These are phyloP conservation scores for Bufo gargarizans DNA, from an alignment of 2,113 vertebrate species.

Conservation along the genomic window DNA sequence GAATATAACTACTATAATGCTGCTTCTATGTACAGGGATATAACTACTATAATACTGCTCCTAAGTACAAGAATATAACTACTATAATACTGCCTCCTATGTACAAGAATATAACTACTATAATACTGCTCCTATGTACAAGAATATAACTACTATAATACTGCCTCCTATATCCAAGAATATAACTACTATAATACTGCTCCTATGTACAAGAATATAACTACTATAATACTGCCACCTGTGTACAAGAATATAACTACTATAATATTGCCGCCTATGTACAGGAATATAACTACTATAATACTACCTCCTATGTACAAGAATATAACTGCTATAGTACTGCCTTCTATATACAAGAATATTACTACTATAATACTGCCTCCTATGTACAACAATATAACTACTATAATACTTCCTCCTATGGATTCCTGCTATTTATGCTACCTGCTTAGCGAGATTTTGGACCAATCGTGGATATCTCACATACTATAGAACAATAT, in stretches of 20 bases:
- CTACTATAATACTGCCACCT: background rate
- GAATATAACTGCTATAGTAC: background rate
- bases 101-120: background rate
- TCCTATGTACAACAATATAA: background rate
- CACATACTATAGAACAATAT: background rate
- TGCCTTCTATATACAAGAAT: background rate
- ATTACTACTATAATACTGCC: background rate
- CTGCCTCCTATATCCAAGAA: background rate
- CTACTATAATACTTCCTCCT: background rate
- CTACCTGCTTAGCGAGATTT: background rate
- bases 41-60: background rate
- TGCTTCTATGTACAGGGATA: too few relatives aligned
- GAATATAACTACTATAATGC: background rate
- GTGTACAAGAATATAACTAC: background rate
- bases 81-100: background rate
- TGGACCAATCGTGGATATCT: background rate
- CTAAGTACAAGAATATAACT: background rate
- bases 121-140: background rate
- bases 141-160: background rate
- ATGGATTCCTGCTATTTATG: background rate
- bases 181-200: background rate
- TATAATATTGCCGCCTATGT: background rate
- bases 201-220: background rate
- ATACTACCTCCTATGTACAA: background rate
- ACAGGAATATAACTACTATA: constrained; percentile 6